Base-by-base conservation (phyloP, 2,888 invertebrate genomes). In the Drosophila siamana region DNA sequence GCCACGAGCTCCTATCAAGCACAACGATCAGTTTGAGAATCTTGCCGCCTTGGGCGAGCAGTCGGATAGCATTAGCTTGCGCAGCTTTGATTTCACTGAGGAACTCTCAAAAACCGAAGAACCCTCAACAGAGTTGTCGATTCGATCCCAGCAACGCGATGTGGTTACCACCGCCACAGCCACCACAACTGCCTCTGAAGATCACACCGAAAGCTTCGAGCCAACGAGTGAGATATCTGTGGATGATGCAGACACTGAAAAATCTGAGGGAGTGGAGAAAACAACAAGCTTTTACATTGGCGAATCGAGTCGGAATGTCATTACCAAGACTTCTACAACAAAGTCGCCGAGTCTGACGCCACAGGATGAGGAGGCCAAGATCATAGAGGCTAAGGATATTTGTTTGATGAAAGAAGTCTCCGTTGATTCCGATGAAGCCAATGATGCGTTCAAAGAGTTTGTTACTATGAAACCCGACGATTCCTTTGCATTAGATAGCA, bases 231-330 rank as follows among this genome's bases (percentile, higher is more conserved):
- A 91, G 47, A 85, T 90, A 50, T 89, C 90, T 2, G 80, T 88
- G 2, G 89, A 90, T 63, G 89, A 88, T 55, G 87, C 72, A 1
- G 90, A 89, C 11, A 85, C 85, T 6, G 90, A 88, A 26, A 80
- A 84, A 24, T 80, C 80, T 0, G 88, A 86, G 16, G 67, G 73
- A 2, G 63, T 57, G 2, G 88, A 80, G n/a, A 84, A 89, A 40
- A 72, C 77, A 41, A 91, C 91, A 0, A 91, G 91, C 59, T 92
- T 92, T 47, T 92, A 92, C 60, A 92, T 92, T 41, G 92, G 92
- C 0, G 92, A 92, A 70, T 92, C 92, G 1, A 92, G 92, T 54
- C 86, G 85, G 1, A 92, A 92, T 81, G 87, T 92, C 1, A 92
- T 92, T 26, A 91, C 71, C 2, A 92, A 91, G 73, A 90, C 92